A percentile compares a stretch with the other conserved stretches of the same genome.
phyloP scores from a whole-genome alignment of 2,797 vertebrate genomes.

The Mastacembelus armatus region DNA sequence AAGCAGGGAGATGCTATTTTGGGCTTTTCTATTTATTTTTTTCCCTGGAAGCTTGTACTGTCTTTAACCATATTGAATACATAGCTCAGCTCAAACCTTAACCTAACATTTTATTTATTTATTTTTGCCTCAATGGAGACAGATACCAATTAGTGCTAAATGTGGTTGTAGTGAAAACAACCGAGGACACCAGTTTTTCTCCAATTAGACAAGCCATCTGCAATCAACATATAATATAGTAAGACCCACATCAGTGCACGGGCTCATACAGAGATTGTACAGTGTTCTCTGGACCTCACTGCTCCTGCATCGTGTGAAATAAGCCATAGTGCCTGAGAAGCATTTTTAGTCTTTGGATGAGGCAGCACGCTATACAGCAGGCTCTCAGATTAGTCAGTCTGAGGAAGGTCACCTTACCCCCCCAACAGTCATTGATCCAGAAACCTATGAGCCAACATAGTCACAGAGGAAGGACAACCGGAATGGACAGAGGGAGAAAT shows the following conservation, averaged over 20 bases:
- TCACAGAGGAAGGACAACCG: slow-evolving; percentile 1
- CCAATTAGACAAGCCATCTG: slow-evolving; percentile 17
- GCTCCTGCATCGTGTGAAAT: slow-evolving; percentile 9
- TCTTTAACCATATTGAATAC: slow-evolving; percentile 8
- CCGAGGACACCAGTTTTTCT: slow-evolving; percentile 12
- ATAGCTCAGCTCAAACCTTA: slow-evolving; percentile 9
- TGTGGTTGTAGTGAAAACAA: slow-evolving; percentile 21
- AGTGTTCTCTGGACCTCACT: slow-evolving; percentile 1
- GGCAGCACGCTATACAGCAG: slow-evolving; percentile 17
- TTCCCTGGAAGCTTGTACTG: not conserved
- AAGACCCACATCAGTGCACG: not conserved
- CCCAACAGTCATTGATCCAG: slow-evolving; percentile 61
- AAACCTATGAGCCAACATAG: slow-evolving; percentile 48
- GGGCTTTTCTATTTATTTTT: slow-evolving; percentile 8
- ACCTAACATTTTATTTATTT: slow-evolving; percentile 10
- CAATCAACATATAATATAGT: not conserved
- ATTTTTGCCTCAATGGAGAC: slow-evolving; percentile 5
- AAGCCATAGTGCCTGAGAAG: slow-evolving; percentile 28
- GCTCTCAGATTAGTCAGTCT: slow-evolving; percentile 35
- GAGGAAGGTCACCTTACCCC: slow-evolving; percentile 71
- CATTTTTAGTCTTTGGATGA: slow-evolving; percentile 45
- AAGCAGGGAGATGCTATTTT: not conserved
- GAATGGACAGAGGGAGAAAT: slow-evolving; percentile 13
- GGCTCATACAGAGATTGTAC: not conserved
- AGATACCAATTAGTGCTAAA: slow-evolving; percentile 36